Evolutionary conservation across 1,140 invertebrate genomes (phyloP), one percentile per base, ranked within the genome.

Genomic region (Lysiphlebus fabarum): DNA sequence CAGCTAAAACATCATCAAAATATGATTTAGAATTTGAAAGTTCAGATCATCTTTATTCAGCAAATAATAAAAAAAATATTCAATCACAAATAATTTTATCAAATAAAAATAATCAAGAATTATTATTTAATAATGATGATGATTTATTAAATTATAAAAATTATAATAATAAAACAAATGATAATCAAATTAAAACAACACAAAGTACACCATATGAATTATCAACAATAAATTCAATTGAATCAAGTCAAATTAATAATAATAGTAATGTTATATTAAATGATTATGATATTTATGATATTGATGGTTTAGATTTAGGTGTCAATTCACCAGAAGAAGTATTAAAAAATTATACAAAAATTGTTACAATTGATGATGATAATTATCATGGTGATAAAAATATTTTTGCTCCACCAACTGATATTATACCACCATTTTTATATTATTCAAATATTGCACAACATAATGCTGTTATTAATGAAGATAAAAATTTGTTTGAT

Each of bases 21-120:
- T 58, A 64, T 9, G 74, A 77, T 55, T 67, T 75, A 12, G 61
- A 62, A 6, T 66, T 71, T 12, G 70, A 74, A 47, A 68, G 73
- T 43, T 73, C 72, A 0, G 66, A 73, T 61, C 70, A 73, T 37
- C 68, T 70, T 5, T 72, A 70, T 45, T 68, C 51, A 59, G 68
- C 44, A 36, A 66, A 26, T 26, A 26, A 26, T 26, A 55, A 63
- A 62, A 56, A 56, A 33, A 53, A 58, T 26, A 45, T 11, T 5
- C 9, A 45, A 7, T n/a, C 1, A n/a, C 2, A 12, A 45, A 37
- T 37, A 26, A 26, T n/a, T n/a, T n/a, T n/a, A n/a, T n/a, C n/a
- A 26, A 26, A 26, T 26, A 26, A 26, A 1, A 17, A 17, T 26
- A 26, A 26, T 26, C 0, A 26, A 26, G 49, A 26, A 4, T 2